Evolutionary conservation across 1,140 invertebrate species (phyloP).

Genomic region (Brachionus asplanchnoidis): DNA sequence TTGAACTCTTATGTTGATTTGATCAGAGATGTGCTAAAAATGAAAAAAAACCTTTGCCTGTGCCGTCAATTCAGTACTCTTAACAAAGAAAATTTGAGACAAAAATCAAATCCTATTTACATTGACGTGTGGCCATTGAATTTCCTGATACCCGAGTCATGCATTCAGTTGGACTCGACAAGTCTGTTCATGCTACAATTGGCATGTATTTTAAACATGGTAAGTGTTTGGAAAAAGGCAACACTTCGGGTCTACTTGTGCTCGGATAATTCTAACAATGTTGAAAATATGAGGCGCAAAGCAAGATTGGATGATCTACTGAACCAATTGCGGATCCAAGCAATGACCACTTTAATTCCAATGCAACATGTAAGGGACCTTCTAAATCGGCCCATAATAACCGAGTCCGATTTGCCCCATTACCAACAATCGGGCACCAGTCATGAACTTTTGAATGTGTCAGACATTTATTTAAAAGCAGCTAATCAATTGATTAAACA

Average conservation of each 20-base stretch:
- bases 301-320: constrained; percentile 23
- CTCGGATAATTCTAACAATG: background rate
- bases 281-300: constrained; percentile 24
- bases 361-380: constrained; percentile 18
- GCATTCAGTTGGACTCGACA: constrained; percentile 64
- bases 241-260: constrained; percentile 68
- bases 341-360: background rate
- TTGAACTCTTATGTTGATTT: constrained; percentile 77
- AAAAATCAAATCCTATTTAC: constrained; percentile 62
- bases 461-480: constrained; percentile 26
- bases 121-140: constrained; percentile 89
- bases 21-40: constrained; percentile 72
- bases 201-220: constrained; percentile 90
- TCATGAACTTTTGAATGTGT: background rate
- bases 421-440: constrained; percentile 2
- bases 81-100: constrained; percentile 44
- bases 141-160: constrained; percentile 53
- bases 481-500: constrained; percentile 28
- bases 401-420: background rate
- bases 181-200: constrained; percentile 89
- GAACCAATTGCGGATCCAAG: constrained; percentile 32
- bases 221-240: constrained; percentile 59
- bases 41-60: constrained; percentile 85
- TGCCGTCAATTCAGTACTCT: constrained; percentile 26
- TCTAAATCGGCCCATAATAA: constrained; percentile 15